Conservation (phyloP, 1,140 invertebrate species). For the Drosophila jambulina region DNA sequence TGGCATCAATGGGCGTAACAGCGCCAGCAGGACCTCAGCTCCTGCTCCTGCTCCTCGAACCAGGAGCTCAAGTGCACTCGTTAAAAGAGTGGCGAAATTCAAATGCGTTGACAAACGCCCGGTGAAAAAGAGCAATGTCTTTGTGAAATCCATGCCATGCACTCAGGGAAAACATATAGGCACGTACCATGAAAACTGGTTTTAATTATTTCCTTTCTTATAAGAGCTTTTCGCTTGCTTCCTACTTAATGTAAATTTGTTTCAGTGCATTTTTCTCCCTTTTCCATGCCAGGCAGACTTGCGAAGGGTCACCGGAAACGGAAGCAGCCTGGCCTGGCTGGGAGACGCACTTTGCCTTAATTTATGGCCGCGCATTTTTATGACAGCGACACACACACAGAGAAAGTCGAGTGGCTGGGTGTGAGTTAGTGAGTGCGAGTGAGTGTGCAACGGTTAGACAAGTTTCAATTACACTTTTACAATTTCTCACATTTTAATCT, state of each 20-base stretch:
- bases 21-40: constrained; percentile 23
- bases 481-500: constrained; percentile 84
- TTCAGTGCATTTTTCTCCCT: constrained; percentile 2
- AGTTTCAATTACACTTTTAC: constrained; percentile 84
- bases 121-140: constrained; percentile 12
- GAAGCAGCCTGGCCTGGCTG: constrained; percentile 45
- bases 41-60: constrained; percentile 19
- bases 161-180: neutral
- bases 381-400: constrained; percentile 65
- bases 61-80: constrained; percentile 66
- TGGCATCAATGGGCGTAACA: constrained; percentile 55
- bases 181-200: neutral
- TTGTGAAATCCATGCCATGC: neutral
- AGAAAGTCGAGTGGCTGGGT: constrained; percentile 42
- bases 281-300: constrained; percentile 17
- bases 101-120: constrained; percentile 69
- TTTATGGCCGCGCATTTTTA: constrained; percentile 82
- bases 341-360: constrained; percentile 74
- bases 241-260: neutral
- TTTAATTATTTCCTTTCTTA: neutral
- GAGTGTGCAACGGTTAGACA: constrained; percentile 72
- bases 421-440: constrained; percentile 21
- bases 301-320: constrained; percentile 70
- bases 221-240: neutral
- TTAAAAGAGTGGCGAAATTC: constrained; percentile 78